phyloP scores from a whole-genome alignment of 2,888 invertebrate species.

The Adineta ricciae region DNA sequence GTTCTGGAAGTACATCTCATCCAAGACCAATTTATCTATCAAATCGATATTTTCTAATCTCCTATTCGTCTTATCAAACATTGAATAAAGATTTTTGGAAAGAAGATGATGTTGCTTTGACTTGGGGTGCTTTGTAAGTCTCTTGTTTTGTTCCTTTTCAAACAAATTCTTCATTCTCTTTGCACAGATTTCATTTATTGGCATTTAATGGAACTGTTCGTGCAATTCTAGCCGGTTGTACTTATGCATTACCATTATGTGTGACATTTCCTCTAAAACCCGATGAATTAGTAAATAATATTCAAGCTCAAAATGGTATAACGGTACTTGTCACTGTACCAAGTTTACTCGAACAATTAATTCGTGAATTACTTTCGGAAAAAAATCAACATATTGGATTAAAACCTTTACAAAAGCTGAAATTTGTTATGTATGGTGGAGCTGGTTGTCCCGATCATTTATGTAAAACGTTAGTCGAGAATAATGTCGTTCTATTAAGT shows the following conservation, averaged over 20 bases:
- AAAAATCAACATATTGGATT: background rate
- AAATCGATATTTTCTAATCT: background rate
- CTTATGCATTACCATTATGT: background rate
- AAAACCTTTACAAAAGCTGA: background rate
- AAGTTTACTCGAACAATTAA: conserved; percentile 1
- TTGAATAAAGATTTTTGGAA: background rate
- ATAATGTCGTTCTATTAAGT: background rate
- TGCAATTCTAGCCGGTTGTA: background rate
- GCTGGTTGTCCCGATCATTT: background rate
- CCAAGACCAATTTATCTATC: conserved; percentile 4
- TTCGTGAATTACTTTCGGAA: background rate
- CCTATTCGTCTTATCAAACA: background rate
- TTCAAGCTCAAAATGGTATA: background rate
- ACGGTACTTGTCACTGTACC: background rate
- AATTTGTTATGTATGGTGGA: background rate
- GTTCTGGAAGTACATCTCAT: background rate
- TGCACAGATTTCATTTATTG: background rate
- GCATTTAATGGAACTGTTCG: background rate
- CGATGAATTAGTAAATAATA: background rate
- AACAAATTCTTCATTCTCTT: background rate
- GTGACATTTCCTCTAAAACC: background rate
- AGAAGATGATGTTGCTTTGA: background rate
- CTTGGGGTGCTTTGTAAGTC: conserved; percentile 2
- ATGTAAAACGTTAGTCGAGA: background rate
- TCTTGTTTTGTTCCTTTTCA: background rate